These are phyloP conservation scores for Oedothorax gibbosus DNA, from an alignment of 1,140 invertebrate genomes.

Conservation along the genomic window DNA sequence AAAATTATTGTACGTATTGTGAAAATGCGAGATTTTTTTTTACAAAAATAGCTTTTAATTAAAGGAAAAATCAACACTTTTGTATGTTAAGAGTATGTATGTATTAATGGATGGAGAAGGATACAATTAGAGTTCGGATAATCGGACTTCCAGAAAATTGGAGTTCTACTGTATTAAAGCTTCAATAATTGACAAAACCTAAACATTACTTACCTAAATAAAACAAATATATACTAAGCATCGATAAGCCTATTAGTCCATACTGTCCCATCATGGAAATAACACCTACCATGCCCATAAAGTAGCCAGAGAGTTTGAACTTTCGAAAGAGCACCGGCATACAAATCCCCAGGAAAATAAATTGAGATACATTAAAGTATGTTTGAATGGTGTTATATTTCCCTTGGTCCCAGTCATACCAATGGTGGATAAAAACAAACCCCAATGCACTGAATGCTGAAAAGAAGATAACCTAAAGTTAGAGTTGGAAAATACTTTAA, in stretches of 20 bases:
- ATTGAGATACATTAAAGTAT: neutral
- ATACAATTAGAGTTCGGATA: too few species aligned
- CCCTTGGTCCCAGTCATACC: constrained; percentile 35
- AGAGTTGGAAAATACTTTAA: too few species aligned
- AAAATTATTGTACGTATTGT: too few species aligned
- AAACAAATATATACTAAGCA: neutral
- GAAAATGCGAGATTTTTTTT: too few species aligned
- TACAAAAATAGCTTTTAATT: too few species aligned
- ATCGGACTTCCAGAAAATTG: too few species aligned
- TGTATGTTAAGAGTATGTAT: too few species aligned
- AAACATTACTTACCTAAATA: constrained; percentile 39
- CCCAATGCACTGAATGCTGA: constrained; percentile 27
- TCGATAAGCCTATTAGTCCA: neutral
- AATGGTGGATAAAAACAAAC: constrained; percentile 31
- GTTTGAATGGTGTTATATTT: constrained; percentile 27
- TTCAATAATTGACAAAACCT: too few species aligned
- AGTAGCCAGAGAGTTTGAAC: constrained; percentile 11
- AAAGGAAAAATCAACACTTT: too few species aligned
- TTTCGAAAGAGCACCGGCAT: neutral
- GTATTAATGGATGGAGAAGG: too few species aligned
- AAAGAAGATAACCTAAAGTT: neutral
- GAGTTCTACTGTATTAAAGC: too few species aligned
- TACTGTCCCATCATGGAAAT: constrained; percentile 23
- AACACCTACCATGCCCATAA: constrained; percentile 8
- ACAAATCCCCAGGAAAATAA: neutral